These are phyloP conservation scores for Thymallus thymallus DNA, from an alignment of 2,113 vertebrate species.

Conservation along the genomic window DNA sequence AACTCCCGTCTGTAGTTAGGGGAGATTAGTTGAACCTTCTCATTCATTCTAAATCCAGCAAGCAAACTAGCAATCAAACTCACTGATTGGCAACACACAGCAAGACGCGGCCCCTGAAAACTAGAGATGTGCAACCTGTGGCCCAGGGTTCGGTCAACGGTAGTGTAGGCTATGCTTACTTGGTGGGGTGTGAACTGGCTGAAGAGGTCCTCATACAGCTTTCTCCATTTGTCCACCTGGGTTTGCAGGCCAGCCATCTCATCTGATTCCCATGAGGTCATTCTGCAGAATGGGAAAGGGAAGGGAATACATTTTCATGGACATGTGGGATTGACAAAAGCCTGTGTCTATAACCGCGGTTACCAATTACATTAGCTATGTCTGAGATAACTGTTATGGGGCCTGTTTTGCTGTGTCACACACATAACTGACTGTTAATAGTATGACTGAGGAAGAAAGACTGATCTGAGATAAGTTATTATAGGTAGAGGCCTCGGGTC, in stretches of 20 bases:
- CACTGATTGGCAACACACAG: no score
- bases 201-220: constrained; percentile 53
- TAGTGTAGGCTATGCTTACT: constrained; percentile 15
- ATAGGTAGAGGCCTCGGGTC: not conserved
- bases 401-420: no score
- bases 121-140: no score
- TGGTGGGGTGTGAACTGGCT: constrained; percentile 46
- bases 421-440: not conserved
- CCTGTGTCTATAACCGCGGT: not conserved
- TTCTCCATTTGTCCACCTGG: constrained; percentile 52
- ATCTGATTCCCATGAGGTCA: constrained; percentile 48
- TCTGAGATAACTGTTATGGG: not conserved
- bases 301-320: no score
- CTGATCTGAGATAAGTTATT: no score
- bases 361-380: not conserved
- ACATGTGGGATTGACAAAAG: no score
- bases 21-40: no score
- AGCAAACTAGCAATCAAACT: no score
- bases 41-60: no score
- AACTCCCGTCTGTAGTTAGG: no score
- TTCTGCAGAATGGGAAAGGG: not conserved
- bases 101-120: no score
- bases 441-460: not conserved
- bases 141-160: not conserved
- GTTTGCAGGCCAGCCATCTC: constrained; percentile 45